A percentile compares a stretch with the other conserved stretches of the same genome.
Conservation (phyloP, 2,888 invertebrate genomes). For the Calliphora vomitoria region DNA sequence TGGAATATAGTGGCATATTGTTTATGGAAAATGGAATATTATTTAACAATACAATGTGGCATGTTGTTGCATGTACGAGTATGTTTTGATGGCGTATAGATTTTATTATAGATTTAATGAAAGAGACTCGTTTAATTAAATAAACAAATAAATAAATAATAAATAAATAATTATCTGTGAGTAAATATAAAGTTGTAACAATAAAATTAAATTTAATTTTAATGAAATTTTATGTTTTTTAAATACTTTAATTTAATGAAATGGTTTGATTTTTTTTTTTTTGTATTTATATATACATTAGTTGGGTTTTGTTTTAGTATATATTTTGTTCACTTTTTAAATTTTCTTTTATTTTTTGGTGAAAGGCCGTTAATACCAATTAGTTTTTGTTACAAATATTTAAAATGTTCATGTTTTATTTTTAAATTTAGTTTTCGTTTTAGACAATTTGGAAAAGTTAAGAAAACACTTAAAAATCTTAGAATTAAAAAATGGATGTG, state of each 20-base stretch:
- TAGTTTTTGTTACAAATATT: slow-evolving; percentile 77
- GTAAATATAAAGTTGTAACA: not conserved
- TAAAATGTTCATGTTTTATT: slow-evolving; percentile 31
- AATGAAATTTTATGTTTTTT: slow-evolving; percentile 1
- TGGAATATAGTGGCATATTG: slow-evolving; percentile 10
- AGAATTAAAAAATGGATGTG: not conserved
- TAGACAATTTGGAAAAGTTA: not conserved
- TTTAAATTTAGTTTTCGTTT: not conserved
- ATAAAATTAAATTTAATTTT: slow-evolving; percentile 8
- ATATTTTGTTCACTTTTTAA: not conserved
- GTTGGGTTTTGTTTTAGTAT: slow-evolving; percentile 15
- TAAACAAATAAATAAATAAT: not conserved
- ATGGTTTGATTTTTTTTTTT: slow-evolving; percentile 46
- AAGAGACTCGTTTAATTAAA: not conserved
- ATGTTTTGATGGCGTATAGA: not conserved
- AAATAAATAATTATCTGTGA: slow-evolving; percentile 1
- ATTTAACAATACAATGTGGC: slow-evolving; percentile 60
- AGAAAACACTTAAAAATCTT: not conserved
- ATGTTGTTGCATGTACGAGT: slow-evolving; percentile 15
- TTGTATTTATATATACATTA: slow-evolving; percentile 22
- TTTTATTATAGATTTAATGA: not conserved
- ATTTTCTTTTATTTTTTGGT: slow-evolving; percentile 76
- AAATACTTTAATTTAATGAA: not conserved
- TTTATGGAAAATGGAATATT: slow-evolving; percentile 67
- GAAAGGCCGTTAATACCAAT: slow-evolving; percentile 81